phyloP scores from a whole-genome alignment of 2,797 vertebrate species.

The Ciconia nigra region DNA sequence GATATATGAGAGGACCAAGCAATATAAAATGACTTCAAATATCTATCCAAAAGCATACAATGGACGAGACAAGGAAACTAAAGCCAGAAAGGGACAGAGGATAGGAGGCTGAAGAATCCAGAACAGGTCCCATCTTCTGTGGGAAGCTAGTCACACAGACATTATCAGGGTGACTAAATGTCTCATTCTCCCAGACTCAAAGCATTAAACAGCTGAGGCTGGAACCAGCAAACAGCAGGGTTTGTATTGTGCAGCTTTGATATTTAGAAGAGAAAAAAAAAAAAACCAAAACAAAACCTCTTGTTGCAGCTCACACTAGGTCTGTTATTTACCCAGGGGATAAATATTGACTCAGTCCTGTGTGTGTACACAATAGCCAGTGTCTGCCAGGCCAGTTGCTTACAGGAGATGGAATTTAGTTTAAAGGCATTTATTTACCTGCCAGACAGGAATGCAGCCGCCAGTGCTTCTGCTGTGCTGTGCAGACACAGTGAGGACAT shows the following conservation, averaged over 20 bases:
- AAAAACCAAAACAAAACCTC: not conserved
- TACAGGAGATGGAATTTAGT: constrained; percentile 29
- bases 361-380: constrained; percentile 52
- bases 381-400: constrained; percentile 10
- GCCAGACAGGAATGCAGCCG: constrained; percentile 9
- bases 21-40: not conserved
- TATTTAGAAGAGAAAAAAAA: not conserved
- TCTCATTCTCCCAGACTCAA: not conserved
- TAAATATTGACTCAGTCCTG: constrained; percentile 50
- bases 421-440: constrained; percentile 40
- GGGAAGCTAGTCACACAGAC: not conserved
- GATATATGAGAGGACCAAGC: not conserved
- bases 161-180: not conserved
- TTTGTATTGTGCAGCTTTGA: not conserved
- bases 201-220: not conserved
- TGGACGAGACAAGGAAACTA: not conserved
- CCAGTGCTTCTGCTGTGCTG: not conserved
- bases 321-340: constrained; percentile 21
- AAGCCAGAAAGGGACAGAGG: not conserved
- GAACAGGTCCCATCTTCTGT: not conserved
- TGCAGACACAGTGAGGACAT: not conserved
- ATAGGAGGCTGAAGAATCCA: not conserved
- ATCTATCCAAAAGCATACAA: not conserved
- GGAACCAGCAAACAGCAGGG: not conserved
- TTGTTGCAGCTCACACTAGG: not conserved